Base-by-base conservation (phyloP, 2,888 invertebrate species). In the Ellobium chinense region DNA sequence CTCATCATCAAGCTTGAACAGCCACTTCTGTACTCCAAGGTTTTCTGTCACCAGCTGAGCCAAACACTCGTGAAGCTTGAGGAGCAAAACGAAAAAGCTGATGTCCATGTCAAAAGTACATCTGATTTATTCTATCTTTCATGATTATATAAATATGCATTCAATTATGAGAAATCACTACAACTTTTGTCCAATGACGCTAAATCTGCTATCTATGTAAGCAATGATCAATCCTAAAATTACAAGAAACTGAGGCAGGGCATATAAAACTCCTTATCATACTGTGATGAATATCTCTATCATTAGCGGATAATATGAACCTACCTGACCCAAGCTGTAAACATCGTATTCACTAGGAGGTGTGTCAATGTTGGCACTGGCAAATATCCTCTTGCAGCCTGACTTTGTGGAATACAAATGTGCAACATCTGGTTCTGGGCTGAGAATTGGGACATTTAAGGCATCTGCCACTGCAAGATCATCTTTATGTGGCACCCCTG, bases 281-380 rank as follows among this genome's bases (percentile, higher is more conserved):
- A n/a, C n/a, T n/a, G n/a, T n/a, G n/a, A n/a, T n/a, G n/a, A n/a
- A n/a, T n/a, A n/a, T n/a, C n/a, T n/a, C n/a, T n/a, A n/a, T n/a
- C n/a, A n/a, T n/a, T n/a, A n/a, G n/a, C n/a, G n/a, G n/a, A n/a
- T n/a, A n/a, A 69, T 12, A 9, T 70, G 85, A n/a, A n/a, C n/a
- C 73, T 81, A 92, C 92, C 89, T 92, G 92, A n/a, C 90, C 91
- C 29, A 91, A 83, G 80, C 90, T 92, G 83, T 92, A 93, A 9
- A 93, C 88, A 85, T 93, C 93, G 82, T 90, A 92, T 85, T 92
- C 92, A 74, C 92, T 91, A 0, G 92, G 92, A 7, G 93, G 92
- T 69, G 90, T 87, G n/a, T 87, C 86, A 1, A 91, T 91, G 46
- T 87, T 87, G 60, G 92, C 91, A 85, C 89, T 90, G 68, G 89